Conservation (phyloP, 2,113 vertebrate genomes). For the Oenanthe melanoleuca region DNA sequence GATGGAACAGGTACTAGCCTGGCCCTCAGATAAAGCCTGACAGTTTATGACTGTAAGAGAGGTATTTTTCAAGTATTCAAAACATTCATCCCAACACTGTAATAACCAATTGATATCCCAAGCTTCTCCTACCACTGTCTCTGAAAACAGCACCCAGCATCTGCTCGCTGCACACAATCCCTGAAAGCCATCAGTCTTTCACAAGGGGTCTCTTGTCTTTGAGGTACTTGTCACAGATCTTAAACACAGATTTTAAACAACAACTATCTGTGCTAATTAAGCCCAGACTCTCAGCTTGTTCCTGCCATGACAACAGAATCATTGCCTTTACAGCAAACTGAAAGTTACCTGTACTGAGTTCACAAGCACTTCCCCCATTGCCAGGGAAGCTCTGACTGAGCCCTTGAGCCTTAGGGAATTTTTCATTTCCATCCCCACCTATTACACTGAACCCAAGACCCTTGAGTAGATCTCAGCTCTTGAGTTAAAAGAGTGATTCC, state of each 20-base stretch:
- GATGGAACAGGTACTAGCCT: neutral
- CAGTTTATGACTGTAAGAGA: neutral
- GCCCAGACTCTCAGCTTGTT: neutral
- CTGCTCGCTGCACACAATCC: accelerated
- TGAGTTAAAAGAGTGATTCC: neutral
- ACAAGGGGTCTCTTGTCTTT: neutral
- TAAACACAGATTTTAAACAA: neutral
- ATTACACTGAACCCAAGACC: neutral
- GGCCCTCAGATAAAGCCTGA: neutral
- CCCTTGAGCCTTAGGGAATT: neutral
- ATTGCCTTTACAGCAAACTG: neutral
- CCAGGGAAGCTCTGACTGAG: neutral
- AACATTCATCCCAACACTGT: neutral
- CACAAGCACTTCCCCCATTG: neutral
- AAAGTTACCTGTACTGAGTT: neutral
- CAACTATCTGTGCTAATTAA: neutral
- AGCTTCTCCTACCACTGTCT: neutral
- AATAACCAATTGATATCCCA: neutral
- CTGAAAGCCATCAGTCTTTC: neutral
- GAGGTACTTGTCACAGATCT: neutral
- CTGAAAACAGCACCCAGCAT: neutral
- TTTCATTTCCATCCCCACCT: neutral
- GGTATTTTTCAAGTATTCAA: neutral
- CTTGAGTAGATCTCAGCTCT: neutral
- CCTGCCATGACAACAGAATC: neutral